A percentile compares a stretch with the other conserved stretches of the same genome.
Evolutionary conservation across 2,113 vertebrate genomes (phyloP).

Genomic region (Ophiodon elongatus): DNA sequence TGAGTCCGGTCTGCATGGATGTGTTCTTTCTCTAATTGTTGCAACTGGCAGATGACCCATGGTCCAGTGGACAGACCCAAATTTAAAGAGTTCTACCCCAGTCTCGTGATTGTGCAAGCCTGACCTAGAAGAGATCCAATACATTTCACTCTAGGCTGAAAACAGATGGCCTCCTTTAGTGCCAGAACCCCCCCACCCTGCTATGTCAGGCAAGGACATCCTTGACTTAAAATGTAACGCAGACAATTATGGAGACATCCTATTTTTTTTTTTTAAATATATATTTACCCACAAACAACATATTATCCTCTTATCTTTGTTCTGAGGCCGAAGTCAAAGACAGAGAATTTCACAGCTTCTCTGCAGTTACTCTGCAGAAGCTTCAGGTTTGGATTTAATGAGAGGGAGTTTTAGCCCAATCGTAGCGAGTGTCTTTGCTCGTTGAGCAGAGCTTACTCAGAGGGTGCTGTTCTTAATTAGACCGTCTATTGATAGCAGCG

Average conservation of each 20-base stretch:
- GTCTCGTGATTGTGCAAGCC: constrained; percentile 65
- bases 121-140: constrained; percentile 70
- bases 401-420: constrained; percentile 51
- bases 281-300: constrained; percentile 16
- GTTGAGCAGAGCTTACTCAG: constrained; percentile 48
- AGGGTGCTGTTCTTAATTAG: constrained; percentile 73
- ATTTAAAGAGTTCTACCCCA: constrained; percentile 78
- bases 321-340: constrained; percentile 34
- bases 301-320: neutral
- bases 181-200: constrained; percentile 66
- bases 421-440: constrained; percentile 47
- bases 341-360: constrained; percentile 20
- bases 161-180: constrained; percentile 73
- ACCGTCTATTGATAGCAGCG: constrained; percentile 76
- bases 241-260: constrained; percentile 3
- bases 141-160: constrained; percentile 74
- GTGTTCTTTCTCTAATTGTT: constrained; percentile 56
- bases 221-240: constrained; percentile 38
- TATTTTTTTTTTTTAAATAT: neutral
- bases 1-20: constrained; percentile 21
- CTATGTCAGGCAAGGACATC: constrained; percentile 59
- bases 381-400: constrained; percentile 52
- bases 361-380: constrained; percentile 36
- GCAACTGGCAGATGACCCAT: constrained; percentile 55
- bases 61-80: constrained; percentile 54